phyloP scores from a whole-genome alignment of 2,113 vertebrate species.

The Glareola pratincola region DNA sequence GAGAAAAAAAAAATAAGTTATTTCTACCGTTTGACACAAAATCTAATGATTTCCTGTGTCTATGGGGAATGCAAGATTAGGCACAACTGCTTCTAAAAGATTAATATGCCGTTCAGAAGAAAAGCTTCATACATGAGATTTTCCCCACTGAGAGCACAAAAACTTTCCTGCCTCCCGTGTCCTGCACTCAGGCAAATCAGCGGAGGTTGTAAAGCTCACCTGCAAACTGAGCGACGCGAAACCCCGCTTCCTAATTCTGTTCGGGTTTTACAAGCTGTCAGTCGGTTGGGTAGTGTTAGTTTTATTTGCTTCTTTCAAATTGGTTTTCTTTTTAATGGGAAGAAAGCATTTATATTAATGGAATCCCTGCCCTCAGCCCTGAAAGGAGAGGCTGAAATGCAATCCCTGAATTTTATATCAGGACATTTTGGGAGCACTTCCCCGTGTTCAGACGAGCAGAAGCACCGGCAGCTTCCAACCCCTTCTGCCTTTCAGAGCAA shows the following conservation, averaged over 20 bases:
- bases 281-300: neutral
- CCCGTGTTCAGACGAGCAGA: neutral
- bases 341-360: constrained; percentile 53
- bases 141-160: neutral
- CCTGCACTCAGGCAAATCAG: neutral
- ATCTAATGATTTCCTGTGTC: fast-evolving
- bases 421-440: neutral
- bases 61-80: neutral
- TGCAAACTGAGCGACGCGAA: neutral
- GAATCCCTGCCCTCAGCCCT: neutral
- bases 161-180: neutral
- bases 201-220: neutral
- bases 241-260: neutral
- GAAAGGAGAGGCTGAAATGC: constrained; percentile 16
- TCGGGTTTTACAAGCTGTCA: constrained; percentile 43
- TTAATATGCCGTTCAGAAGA: neutral
- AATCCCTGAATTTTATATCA: neutral
- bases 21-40: neutral
- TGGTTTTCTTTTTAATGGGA: constrained; percentile 44
- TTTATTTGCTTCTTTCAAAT: constrained; percentile 61
- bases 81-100: neutral
- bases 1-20: neutral
- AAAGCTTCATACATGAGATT: fast-evolving
- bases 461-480: neutral
- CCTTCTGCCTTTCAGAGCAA: neutral